Conservation (phyloP, 2,888 invertebrate species). For the Cephus pulcher region DNA sequence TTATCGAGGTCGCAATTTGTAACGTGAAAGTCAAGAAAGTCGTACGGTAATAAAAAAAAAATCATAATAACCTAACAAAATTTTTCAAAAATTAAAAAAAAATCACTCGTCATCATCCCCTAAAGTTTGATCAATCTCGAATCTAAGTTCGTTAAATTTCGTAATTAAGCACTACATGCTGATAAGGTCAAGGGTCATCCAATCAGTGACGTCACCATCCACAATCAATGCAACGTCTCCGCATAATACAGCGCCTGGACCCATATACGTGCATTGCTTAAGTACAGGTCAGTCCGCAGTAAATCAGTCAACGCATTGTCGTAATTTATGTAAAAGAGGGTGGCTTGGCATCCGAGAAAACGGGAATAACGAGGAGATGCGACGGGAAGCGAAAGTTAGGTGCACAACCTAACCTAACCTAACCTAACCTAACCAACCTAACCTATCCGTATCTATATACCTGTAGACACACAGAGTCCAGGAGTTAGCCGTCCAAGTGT, state of each 20-base stretch:
- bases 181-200: not conserved
- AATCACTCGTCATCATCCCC: not conserved
- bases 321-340: slow-evolving; percentile 5
- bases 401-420: not conserved
- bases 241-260: not conserved
- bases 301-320: not conserved
- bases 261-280: not conserved
- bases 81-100: not conserved
- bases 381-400: slow-evolving; percentile 5
- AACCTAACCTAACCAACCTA: not conserved
- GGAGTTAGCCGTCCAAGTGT: slow-evolving; percentile 16
- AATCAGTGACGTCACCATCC: not conserved
- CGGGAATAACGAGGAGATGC: slow-evolving; percentile 8
- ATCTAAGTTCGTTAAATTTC: not conserved
- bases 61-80: not conserved
- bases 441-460: not conserved
- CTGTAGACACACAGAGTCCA: not conserved
- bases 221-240: not conserved
- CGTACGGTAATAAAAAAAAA: not conserved
- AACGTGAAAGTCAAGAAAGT: not conserved
- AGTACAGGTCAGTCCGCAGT: not conserved
- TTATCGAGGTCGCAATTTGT: not conserved
- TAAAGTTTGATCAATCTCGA: not conserved
- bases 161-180: not conserved
- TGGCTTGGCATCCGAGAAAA: not conserved